phyloP scores from a whole-genome alignment of 2,797 vertebrate species.

The Notolepis coatsorum region DNA sequence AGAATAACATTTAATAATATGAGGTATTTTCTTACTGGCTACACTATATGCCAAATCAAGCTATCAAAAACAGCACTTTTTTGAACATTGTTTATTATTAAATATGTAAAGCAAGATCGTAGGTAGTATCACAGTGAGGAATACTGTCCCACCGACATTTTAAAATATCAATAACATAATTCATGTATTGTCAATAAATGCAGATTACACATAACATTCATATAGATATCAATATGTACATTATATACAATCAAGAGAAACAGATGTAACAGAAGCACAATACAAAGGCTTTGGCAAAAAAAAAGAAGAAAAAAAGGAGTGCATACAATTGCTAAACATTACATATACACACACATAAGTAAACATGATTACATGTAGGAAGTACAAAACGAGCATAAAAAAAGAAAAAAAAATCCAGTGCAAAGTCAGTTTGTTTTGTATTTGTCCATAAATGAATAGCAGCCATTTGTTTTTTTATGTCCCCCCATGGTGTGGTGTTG shows the following conservation, averaged over 20 bases:
- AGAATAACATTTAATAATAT: conserved; percentile 74
- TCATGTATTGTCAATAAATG: conserved; percentile 80
- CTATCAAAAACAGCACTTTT: conserved; percentile 62
- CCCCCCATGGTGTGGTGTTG: conserved; percentile 38
- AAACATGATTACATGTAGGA: conserved; percentile 72
- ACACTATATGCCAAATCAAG: conserved; percentile 66
- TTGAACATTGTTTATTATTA: conserved; percentile 79
- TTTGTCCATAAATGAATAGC: conserved; percentile 76
- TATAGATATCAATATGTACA: conserved; percentile 83
- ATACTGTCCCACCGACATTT: conserved; percentile 80
- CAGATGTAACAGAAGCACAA: conserved; percentile 66
- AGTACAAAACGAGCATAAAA: conserved; percentile 72
- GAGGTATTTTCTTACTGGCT: conserved; percentile 76
- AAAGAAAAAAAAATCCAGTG: conserved; percentile 80
- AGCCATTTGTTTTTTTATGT: conserved; percentile 65
- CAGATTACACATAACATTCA: conserved; percentile 82
- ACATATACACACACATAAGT: conserved; percentile 75
- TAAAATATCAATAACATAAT: conserved; percentile 75
- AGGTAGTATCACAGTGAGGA: conserved; percentile 85
- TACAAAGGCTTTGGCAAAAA: conserved; percentile 83
- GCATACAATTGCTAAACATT: conserved; percentile 74
- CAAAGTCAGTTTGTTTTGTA: conserved; percentile 74
- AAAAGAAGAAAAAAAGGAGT: conserved; percentile 75
- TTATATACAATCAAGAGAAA: conserved; percentile 75
- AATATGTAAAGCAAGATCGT: conserved; percentile 74